Base-by-base conservation (phyloP, 2,888 invertebrate genomes). In the Chromoteleia sp. region DNA sequence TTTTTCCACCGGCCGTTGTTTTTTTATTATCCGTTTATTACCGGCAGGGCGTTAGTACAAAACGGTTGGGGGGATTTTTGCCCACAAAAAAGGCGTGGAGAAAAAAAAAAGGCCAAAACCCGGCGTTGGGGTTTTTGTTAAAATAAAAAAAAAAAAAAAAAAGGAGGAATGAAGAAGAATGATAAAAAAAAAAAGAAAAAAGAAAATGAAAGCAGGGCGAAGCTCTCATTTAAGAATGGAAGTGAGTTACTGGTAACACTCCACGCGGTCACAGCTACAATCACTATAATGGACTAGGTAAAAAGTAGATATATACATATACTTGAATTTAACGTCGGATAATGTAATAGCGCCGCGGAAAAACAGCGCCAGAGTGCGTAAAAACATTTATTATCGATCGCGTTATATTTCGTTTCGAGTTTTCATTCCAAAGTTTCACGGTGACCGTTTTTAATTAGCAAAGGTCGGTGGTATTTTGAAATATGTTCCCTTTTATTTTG, bases 241-340 rank as follows among this genome's bases (percentile, higher is more conserved):
- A 82, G 82, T 52, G 85, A 82, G 83, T 65, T 56, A 81, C 70
- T 59, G 75, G 19, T 61, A 68, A 71, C 68, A 56, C 65, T 63
- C 63, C 48, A 12, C 65, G 68, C 30, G 70, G 80, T 77, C 88
- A 85, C 86, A 87, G 87, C 87, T 89, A 89, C 90, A 90, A 91
- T 90, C 89, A 89, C 88, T 89, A 88, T 90, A 91, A 91, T 90
- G 90, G 90, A 89, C 89, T 90, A 86, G 87, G 87, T 88, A 89
- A 89, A 88, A 88, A 87, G 87, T 88, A 82, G 85, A 84, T 84
- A 84, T 56, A 76, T 71, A 75, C 65, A 58, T 73, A 67, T 39
- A 58, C 58, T 59, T 41, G 43, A 61, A 61, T 58, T 58, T 61
- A 70, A 56, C 74, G 21, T 63, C 50, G 33, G 15, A 54, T 77